A percentile compares a stretch with the other conserved stretches of the same genome.
These are phyloP conservation scores for Holothuria glaberrima DNA, from an alignment of 35 echinoderm and acorn worm species.

Conservation along the genomic window DNA sequence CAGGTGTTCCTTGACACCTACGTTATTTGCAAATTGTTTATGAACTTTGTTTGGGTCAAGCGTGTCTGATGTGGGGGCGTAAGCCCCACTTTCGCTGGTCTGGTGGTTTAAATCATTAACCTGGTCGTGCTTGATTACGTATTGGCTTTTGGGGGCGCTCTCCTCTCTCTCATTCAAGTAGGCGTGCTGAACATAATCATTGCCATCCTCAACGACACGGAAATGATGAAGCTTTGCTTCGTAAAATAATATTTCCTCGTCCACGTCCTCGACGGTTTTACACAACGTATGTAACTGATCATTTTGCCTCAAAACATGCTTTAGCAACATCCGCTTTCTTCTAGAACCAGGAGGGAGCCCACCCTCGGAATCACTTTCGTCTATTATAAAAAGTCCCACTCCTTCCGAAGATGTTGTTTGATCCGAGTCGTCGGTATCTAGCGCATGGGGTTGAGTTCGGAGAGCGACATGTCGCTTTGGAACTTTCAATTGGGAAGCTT, in stretches of 20 bases:
- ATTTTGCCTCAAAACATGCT: slow-evolving; percentile 28
- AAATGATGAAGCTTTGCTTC: slow-evolving; percentile 50
- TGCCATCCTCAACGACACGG: slow-evolving; percentile 17
- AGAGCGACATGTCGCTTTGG: slow-evolving; percentile 52
- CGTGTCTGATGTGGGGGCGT: neutral
- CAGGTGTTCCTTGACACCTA: neutral
- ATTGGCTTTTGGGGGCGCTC: neutral
- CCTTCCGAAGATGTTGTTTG: neutral
- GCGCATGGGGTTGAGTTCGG: slow-evolving; percentile 10
- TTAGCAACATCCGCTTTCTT: slow-evolving; percentile 16
- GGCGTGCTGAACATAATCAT: slow-evolving; percentile 49
- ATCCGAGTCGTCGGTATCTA: neutral
- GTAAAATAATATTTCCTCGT: slow-evolving; percentile 56
- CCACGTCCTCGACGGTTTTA: slow-evolving; percentile 44
- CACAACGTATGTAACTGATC: slow-evolving; percentile 18
- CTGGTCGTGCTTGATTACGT: no score
- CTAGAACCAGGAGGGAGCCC: neutral
- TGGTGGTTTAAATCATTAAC: no score
- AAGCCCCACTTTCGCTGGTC: no score
- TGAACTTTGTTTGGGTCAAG: neutral
- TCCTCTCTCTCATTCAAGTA: slow-evolving; percentile 18
- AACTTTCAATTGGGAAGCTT: slow-evolving; percentile 47
- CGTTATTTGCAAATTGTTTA: neutral
- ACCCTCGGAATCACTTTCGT: slow-evolving; percentile 29
- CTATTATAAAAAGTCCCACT: neutral